A percentile compares a stretch with the other conserved stretches of the same genome.
Conservation (phyloP, 2,797 vertebrate species). For the Propithecus perrieri region DNA sequence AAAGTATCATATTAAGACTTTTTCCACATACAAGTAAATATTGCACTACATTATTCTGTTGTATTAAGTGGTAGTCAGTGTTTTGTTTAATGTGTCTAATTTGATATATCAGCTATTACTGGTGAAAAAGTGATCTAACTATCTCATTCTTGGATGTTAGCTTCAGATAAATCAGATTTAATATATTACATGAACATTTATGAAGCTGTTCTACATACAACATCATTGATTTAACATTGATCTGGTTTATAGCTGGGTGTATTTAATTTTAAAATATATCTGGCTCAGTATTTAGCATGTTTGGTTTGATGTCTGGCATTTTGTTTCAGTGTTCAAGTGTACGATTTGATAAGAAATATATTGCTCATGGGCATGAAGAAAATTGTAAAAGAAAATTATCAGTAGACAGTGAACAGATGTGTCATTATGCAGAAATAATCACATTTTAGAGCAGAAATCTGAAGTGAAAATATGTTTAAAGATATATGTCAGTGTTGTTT, state of each 20-base stretch:
- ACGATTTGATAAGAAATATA: conserved; percentile 58
- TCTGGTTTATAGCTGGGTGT: conserved; percentile 26
- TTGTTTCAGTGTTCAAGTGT: conserved; percentile 43
- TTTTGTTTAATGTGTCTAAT: conserved; percentile 32
- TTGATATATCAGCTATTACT: conserved; percentile 14
- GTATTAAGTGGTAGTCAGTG: background rate
- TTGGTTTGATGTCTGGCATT: conserved; percentile 46
- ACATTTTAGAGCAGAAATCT: conserved; percentile 60
- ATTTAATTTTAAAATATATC: conserved; percentile 62
- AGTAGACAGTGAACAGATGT: conserved; percentile 43
- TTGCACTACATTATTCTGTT: background rate
- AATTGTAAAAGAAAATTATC: conserved; percentile 45
- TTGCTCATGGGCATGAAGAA: conserved; percentile 31
- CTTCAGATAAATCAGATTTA: conserved; percentile 49
- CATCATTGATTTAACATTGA: conserved; percentile 56
- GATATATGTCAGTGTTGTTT: conserved; percentile 25
- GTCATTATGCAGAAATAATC: conserved; percentile 48
- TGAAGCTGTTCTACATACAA: conserved; percentile 1
- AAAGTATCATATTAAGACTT: background rate
- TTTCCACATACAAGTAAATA: conserved; percentile 27
- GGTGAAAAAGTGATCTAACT: background rate
- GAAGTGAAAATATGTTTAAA: conserved; percentile 55
- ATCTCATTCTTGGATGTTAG: conserved; percentile 33
- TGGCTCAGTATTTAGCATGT: conserved; percentile 46
- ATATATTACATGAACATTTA: conserved; percentile 41